Percentiles rank a stretch among this genome's conserved stretches.
phyloP scores from a whole-genome alignment of 2,797 vertebrate species.

The Astyanax mexicanus region DNA sequence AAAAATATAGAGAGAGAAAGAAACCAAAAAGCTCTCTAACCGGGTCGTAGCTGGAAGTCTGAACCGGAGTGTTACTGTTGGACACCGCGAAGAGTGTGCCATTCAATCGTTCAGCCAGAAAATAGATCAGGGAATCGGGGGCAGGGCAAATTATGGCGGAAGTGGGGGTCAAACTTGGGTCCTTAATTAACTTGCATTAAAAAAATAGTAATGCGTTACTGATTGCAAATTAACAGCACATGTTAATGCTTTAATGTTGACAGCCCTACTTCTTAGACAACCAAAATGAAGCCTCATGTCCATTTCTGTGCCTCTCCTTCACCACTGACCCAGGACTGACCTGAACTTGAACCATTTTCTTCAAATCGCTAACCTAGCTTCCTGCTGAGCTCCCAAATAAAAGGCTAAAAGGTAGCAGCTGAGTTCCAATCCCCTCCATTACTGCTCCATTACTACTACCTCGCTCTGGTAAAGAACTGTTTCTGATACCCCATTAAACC shows the following conservation, averaged over 20 bases:
- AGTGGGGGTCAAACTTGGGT: no score
- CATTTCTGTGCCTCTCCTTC: not conserved
- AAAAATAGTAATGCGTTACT: no score
- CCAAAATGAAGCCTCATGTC: not conserved
- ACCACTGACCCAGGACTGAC: constrained; percentile 11
- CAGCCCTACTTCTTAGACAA: not conserved
- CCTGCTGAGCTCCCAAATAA: constrained; percentile 1
- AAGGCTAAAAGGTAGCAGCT: constrained; percentile 16
- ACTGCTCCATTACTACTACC: not conserved
- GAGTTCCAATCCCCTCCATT: constrained; percentile 13
- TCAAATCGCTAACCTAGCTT: not conserved
- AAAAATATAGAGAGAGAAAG: no score
- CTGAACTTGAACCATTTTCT: constrained; percentile 28
- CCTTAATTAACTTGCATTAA: no score
- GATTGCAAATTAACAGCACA: no score
- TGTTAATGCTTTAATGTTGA: no score
- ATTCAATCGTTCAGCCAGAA: not conserved
- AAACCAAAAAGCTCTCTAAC: no score
- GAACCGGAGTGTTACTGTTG: no score
- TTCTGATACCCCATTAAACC: constrained; percentile 40
- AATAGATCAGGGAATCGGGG: not conserved
- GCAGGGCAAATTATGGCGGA: no score
- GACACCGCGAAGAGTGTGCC: no score
- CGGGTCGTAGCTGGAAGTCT: no score
- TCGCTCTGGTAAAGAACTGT: constrained; percentile 9